phyloP scores from a whole-genome alignment of 2,888 invertebrate species.

The Pollenia angustigena region DNA sequence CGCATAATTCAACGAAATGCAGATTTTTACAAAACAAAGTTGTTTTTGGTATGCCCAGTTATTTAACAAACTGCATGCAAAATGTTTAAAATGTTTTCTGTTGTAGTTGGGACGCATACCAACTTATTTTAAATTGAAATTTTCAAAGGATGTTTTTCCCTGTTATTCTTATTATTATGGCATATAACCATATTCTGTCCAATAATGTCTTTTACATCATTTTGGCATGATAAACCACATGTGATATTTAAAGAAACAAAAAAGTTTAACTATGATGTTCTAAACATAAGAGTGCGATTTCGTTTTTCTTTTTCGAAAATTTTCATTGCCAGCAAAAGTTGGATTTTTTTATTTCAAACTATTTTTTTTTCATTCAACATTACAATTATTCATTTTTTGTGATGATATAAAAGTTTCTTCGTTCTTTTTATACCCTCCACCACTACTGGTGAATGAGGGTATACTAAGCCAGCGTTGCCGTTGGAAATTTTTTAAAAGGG shows the following conservation, averaged over 20 bases:
- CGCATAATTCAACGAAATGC: no score
- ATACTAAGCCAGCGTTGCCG: no score
- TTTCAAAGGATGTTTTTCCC: neutral
- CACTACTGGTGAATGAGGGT: no score
- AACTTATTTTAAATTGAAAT: neutral
- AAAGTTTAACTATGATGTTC: conserved; percentile 23
- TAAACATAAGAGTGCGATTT: conserved; percentile 10
- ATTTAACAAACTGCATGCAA: no score
- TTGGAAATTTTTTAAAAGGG: no score
- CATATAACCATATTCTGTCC: conserved; percentile 43
- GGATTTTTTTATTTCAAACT: conserved; percentile 9
- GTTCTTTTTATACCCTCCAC: neutral
- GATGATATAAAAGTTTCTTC: conserved; percentile 43
- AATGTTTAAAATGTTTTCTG: neutral
- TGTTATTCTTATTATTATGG: conserved; percentile 22
- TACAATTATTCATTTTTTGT: conserved; percentile 17
- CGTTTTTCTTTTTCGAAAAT: conserved; percentile 2
- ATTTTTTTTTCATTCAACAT: conserved; percentile 51
- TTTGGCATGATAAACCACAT: conserved; percentile 41
- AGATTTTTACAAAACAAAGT: no score
- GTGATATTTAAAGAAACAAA: conserved; percentile 13
- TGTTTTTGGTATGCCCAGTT: no score
- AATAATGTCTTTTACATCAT: conserved; percentile 50
- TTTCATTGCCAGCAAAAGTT: conserved; percentile 61
- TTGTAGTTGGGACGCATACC: neutral